These are phyloP conservation scores for Brachionus calyciflorus DNA, from an alignment of 1,140 invertebrate species.

Conservation along the genomic window DNA sequence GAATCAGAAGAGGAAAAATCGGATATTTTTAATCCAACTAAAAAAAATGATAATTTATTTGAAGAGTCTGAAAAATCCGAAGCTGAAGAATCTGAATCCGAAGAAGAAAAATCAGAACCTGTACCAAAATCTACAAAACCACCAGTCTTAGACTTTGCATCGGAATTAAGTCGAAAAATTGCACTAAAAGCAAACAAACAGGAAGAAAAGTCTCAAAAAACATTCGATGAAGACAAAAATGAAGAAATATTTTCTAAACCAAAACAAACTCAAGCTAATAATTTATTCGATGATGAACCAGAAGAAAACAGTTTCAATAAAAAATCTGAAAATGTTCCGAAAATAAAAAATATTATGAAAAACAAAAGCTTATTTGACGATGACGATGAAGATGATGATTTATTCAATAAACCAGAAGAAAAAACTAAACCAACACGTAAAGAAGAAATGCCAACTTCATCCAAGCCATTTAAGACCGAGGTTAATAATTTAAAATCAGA, in stretches of 20 bases:
- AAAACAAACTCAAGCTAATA: neutral
- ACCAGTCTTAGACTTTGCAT: neutral
- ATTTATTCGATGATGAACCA: neutral
- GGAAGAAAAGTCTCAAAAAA: neutral
- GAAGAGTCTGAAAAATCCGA: conserved; percentile 11
- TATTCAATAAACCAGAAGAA: neutral
- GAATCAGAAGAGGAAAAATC: neutral
- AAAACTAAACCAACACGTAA: conserved; percentile 25
- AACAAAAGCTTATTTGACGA: neutral
- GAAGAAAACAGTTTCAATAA: too few relatives aligned
- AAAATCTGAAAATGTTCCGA: neutral
- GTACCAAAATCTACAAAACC: neutral
- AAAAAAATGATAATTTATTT: too few relatives aligned
- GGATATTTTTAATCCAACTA: too few relatives aligned
- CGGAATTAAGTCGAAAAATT: conserved; percentile 13
- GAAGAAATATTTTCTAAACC: neutral
- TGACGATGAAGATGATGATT: conserved; percentile 13
- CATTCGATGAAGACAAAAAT: neutral
- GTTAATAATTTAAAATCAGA: too few relatives aligned
- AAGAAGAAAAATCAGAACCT: neutral
- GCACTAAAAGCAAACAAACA: neutral
- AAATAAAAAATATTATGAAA: neutral
- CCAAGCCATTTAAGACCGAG: too few relatives aligned
- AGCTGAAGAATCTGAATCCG: neutral
- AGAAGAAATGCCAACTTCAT: too few relatives aligned